Base-by-base conservation (phyloP, 2,797 vertebrate species). In the Pangasius mekongensis region DNA sequence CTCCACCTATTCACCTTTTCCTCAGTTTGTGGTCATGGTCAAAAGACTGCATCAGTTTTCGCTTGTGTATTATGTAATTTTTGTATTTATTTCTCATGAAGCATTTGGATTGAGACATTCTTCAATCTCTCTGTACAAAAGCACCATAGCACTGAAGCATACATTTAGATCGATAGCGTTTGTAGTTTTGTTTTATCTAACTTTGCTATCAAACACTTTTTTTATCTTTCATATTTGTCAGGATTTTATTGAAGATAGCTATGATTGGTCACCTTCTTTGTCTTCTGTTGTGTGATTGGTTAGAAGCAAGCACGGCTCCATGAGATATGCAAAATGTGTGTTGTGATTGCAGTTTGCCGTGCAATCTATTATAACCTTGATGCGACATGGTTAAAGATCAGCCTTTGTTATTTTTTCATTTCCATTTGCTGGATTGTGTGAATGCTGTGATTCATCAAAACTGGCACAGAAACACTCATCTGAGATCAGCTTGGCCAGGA, bases 21-120 rank as follows among this genome's bases (percentile, higher is more conserved):
- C 73, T 87, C 54, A 77, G 78, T 78, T 84, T 88, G 81, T 47
- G 71, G 39, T 47, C 10, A 74, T 74, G 71, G 39, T 85, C 71
- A 22, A 73, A 83, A 86, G 71, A 89, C 71, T 60, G 60, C 86
- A 90, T 89, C 49, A 85, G 81, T 86, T 66, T 88, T 76, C 47
- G 71, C 20, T 60, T 14, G 47, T 47, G 47, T 47, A 47, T 47
- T n/a, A 24, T 64, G 52, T 5, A 2, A 58, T 39, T 82, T 82
- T 82, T 24, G 11, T 60, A 39, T 60, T 62, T 24, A 60, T 76
- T 47, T 24, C 30, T 49, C 85, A 74, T 33, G 14, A 73, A 7
- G 5, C 30, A 10, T 27, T 3, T 14, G 73, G 39, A 56, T 33
- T 56, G 52, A 33, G 3, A 22, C 7, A 22, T 33, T 56, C 18